A percentile compares a stretch with the other conserved stretches of the same genome.
Conservation (phyloP, 2,888 invertebrate species). For the Thecocarcelia acutangulata region DNA sequence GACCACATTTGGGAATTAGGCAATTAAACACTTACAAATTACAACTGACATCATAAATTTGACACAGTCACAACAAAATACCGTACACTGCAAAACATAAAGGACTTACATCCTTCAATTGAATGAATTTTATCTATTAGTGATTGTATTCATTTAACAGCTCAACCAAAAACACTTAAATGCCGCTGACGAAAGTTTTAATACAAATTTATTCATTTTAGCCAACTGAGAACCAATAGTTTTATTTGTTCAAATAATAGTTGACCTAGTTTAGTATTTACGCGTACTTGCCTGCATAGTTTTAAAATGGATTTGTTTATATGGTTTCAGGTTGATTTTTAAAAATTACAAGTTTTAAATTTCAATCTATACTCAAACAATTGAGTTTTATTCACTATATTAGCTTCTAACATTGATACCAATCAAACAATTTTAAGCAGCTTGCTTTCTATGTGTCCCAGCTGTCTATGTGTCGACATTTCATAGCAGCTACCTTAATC, state of each 20-base stretch:
- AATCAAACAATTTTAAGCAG: too few species aligned
- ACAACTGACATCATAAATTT: conserved; percentile 53
- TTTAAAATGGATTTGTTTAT: too few species aligned
- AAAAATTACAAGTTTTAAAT: too few species aligned
- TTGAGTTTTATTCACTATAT: too few species aligned
- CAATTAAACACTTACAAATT: conserved; percentile 59
- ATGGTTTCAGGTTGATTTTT: too few species aligned
- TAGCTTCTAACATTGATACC: too few species aligned
- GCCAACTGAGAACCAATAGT: background rate
- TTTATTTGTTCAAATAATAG: conserved; percentile 6
- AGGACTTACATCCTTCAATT: conserved; percentile 47
- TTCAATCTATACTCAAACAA: too few species aligned
- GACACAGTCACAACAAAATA: conserved; percentile 45
- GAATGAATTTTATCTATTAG: conserved; percentile 26
- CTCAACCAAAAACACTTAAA: conserved; percentile 46
- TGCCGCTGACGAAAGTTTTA: background rate
- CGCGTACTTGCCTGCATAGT: background rate
- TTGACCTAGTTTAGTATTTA: background rate
- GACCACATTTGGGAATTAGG: conserved; percentile 57
- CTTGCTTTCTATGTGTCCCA: too few species aligned
- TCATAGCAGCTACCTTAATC: too few species aligned
- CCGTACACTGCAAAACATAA: conserved; percentile 40
- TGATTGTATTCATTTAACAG: conserved; percentile 49
- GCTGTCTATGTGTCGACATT: too few species aligned
- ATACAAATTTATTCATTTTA: background rate